phyloP scores from a whole-genome alignment of 2,797 vertebrate species.

The Ibycter americanus region DNA sequence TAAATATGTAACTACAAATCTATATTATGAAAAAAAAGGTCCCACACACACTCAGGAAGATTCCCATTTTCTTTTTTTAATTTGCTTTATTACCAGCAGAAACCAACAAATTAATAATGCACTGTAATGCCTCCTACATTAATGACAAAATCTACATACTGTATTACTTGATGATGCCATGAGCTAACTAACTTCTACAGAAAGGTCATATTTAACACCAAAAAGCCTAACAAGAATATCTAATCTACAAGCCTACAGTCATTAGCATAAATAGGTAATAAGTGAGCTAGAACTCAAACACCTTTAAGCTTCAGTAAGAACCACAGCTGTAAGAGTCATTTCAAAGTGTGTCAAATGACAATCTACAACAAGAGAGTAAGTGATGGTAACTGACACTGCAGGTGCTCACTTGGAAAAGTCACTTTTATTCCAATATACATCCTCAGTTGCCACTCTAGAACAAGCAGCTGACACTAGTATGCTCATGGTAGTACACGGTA shows the following conservation, averaged over 20 bases:
- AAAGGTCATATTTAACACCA: not conserved
- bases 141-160: not conserved
- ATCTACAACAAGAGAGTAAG: not conserved
- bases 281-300: not conserved
- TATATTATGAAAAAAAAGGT: not conserved
- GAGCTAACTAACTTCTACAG: not conserved
- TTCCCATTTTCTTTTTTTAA: not conserved
- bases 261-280: not conserved
- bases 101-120: not conserved
- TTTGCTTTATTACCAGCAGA: not conserved
- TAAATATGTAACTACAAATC: not conserved
- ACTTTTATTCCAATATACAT: not conserved
- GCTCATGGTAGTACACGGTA: fast-evolving
- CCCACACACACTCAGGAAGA: not conserved
- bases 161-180: not conserved
- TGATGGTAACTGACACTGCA: not conserved
- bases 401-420: not conserved
- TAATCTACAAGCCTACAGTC: not conserved
- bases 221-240: not conserved
- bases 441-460: not conserved
- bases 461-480: not conserved
- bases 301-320: not conserved
- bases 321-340: not conserved
- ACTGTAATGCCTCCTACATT: not conserved
- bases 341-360: not conserved